Evolutionary conservation across 1,140 invertebrate genomes (phyloP).

Genomic region (Drosophila nigromelanica): DNA sequence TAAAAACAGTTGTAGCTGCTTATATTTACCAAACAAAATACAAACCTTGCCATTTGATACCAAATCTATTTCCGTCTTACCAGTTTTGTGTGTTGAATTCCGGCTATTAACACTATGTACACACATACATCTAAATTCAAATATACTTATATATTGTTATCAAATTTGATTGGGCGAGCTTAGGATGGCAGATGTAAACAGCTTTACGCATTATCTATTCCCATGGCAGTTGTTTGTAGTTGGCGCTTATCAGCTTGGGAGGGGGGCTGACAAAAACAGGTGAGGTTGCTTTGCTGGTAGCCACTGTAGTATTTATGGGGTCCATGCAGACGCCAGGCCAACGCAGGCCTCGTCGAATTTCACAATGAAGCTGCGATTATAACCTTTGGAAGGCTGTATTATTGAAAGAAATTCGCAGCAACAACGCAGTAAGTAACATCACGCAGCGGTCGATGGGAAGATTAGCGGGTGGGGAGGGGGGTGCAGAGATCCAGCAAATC

Average conservation of each 20-base stretch:
- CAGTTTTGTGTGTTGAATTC: neutral
- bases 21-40: neutral
- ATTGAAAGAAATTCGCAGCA: constrained; percentile 3
- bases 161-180: neutral
- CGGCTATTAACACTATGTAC: constrained; percentile 4
- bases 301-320: constrained; percentile 1
- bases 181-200: constrained; percentile 17
- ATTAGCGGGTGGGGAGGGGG: too few relatives aligned
- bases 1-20: too few relatives aligned
- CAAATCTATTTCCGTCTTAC: constrained; percentile 9
- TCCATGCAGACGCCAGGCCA: constrained; percentile 13
- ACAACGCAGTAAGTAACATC: constrained; percentile 19
- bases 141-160: constrained; percentile 2
- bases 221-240: neutral
- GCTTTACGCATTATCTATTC: constrained; percentile 5
- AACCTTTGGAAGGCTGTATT: constrained; percentile 33
- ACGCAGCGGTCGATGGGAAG: neutral
- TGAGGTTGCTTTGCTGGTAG: neutral
- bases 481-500: too few relatives aligned
- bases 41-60: neutral
- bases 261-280: constrained; percentile 2
- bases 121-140: neutral
- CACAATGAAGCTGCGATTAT: constrained; percentile 16
- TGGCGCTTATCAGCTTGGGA: constrained; percentile 8
- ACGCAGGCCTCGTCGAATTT: constrained; percentile 19